Percentiles rank a stretch among this genome's conserved stretches.
Evolutionary conservation across 2,797 vertebrate genomes (phyloP).

Genomic region (Aplochiton taeniatus): DNA sequence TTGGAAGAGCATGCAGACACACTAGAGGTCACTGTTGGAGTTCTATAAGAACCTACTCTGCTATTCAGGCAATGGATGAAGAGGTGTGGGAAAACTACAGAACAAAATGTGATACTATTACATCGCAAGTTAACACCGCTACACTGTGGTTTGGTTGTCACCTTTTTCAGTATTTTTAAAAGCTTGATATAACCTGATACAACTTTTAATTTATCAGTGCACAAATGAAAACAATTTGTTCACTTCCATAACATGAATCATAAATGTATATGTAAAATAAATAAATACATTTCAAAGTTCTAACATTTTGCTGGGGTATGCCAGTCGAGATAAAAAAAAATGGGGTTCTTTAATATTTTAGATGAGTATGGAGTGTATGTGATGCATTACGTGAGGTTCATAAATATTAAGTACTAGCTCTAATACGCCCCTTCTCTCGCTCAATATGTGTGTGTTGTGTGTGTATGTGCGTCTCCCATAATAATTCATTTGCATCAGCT

Average conservation of each 20-base stretch:
- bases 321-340: conserved; percentile 10
- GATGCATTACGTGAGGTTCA: conserved; percentile 54
- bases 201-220: too few species aligned
- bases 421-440: conserved; percentile 35
- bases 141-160: not conserved
- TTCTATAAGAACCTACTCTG: conserved; percentile 67
- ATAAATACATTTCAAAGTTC: not conserved
- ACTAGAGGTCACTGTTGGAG: conserved; percentile 98
- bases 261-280: not conserved
- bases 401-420: conserved; percentile 54
- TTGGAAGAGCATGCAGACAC: conserved; percentile 69
- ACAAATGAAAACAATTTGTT: too few species aligned
- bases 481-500: too few species aligned
- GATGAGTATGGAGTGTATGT: conserved; percentile 56
- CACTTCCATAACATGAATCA: not conserved
- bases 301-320: conserved; percentile 23
- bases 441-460: conserved; percentile 13
- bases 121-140: not conserved
- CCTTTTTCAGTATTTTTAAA: conserved; percentile 1
- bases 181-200: too few species aligned
- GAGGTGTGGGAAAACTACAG: not conserved
- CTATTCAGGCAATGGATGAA: conserved; percentile 12
- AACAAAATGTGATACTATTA: conserved; percentile 10
- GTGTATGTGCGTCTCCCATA: conserved; percentile 12
- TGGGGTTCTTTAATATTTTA: conserved; percentile 61